Percentiles rank a stretch among this genome's conserved stretches.
Conservation (phyloP, 2,797 vertebrate species). For the Catharus ustulatus region DNA sequence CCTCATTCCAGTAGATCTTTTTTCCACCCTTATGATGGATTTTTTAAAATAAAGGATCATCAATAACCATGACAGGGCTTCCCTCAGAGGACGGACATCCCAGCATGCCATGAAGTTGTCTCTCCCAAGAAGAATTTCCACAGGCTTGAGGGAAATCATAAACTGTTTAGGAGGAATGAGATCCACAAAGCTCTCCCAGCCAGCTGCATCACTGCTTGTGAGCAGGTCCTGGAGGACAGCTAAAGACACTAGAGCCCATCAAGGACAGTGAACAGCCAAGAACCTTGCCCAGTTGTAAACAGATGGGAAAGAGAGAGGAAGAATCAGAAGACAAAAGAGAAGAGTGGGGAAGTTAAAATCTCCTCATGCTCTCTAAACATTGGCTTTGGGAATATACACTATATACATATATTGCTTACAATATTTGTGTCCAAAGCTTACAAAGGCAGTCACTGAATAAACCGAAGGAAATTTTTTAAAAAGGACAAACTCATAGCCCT, state of each 20-base stretch:
- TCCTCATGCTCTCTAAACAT: constrained; percentile 23
- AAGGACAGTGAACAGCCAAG: constrained; percentile 53
- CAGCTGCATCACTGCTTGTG: constrained; percentile 46
- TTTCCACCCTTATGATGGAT: background rate
- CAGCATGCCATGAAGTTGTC: background rate
- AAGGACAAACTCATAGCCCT: background rate
- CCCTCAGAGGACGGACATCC: background rate
- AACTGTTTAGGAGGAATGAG: constrained; percentile 61
- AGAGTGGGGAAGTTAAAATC: constrained; percentile 39
- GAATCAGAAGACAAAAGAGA: constrained; percentile 56
- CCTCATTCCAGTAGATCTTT: constrained; percentile 7
- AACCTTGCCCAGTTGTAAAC: constrained; percentile 56
- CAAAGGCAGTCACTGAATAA: background rate
- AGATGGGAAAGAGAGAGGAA: constrained; percentile 53
- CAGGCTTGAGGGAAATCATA: constrained; percentile 65
- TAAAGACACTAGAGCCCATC: constrained; percentile 41
- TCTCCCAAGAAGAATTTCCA: background rate
- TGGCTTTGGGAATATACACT: constrained; percentile 42
- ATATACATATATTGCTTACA: background rate
- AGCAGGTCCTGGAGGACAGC: constrained; percentile 61
- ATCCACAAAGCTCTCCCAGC: background rate
- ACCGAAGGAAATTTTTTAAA: background rate
- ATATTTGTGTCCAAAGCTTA: background rate
- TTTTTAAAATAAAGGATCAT: constrained; percentile 10
- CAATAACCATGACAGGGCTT: constrained; percentile 14